Conservation (phyloP, 1,140 invertebrate genomes). For the Phocides pigmalion region DNA sequence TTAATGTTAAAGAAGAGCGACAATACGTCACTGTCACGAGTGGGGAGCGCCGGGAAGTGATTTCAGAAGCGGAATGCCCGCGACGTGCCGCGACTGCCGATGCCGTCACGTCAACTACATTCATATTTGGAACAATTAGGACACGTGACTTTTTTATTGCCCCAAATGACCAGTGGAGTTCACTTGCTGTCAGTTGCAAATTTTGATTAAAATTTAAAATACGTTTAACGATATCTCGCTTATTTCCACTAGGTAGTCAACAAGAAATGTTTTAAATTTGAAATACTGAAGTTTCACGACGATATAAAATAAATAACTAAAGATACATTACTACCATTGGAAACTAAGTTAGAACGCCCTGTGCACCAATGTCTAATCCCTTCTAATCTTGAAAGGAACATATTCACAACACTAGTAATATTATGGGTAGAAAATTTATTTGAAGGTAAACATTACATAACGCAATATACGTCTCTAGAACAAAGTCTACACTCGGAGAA, state of each 20-base stretch:
- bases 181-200: not conserved
- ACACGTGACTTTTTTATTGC: slow-evolving; percentile 45
- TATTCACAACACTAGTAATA: too few relatives aligned
- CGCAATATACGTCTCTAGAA: not conserved
- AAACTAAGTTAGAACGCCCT: too few relatives aligned
- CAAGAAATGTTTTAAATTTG: too few relatives aligned
- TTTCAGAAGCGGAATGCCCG: slow-evolving; percentile 71
- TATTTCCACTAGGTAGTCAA: not conserved
- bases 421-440: too few relatives aligned
- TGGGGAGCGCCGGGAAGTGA: slow-evolving; percentile 70
- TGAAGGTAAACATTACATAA: too few relatives aligned
- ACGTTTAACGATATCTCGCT: not conserved
- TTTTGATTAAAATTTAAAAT: not conserved
- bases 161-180: not conserved
- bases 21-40: slow-evolving; percentile 75
- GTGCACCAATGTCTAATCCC: too few relatives aligned
- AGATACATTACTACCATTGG: too few relatives aligned
- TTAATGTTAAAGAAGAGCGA: slow-evolving; percentile 76
- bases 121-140: slow-evolving; percentile 69
- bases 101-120: slow-evolving; percentile 62
- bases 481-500: slow-evolving; percentile 6
- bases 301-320: too few relatives aligned
- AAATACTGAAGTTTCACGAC: too few relatives aligned
- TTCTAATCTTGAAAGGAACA: too few relatives aligned
- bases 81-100: slow-evolving; percentile 69